Evolutionary conservation across 2,888 invertebrate genomes (phyloP), one percentile per base, ranked within the genome.

Genomic region (Anoncus sp.): DNA sequence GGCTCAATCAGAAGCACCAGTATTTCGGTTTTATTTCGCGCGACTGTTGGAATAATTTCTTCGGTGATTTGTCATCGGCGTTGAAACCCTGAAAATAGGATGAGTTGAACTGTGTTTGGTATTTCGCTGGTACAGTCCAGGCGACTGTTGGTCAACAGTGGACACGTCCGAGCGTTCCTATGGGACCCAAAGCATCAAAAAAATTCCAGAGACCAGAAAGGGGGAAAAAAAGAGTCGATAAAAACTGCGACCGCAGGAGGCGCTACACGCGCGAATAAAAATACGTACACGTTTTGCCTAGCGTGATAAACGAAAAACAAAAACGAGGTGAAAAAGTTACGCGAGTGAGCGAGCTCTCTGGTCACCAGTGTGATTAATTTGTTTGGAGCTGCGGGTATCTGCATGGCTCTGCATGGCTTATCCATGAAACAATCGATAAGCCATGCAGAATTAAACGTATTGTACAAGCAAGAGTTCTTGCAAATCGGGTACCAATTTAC

Each of bases 21-120:
- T 40, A 20, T 71, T 65, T 76, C 16, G 47, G 9, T 60, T 38
- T 60, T 76, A 53, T 62, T 40, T 59, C 24, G 53, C 24, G 60
- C 53, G 38, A 70, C 59, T 66, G 66, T 66, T 66, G 55, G 66
- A 60, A 66, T 71, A 62, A 72, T 72, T 66, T 72, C 47, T 67
- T 65, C 27, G 60, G 69, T 74, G 65, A 73, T 77, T 77, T 70
- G 70, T 77, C 77, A 77, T 74, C 73, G 69, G 77, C 27, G 35
- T 55, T 60, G 63, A 60, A 27, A 51, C 18, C n/a, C 12, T 47
- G 35, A 45, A 71, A 69, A 10, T 35, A 38, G 62, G 43, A 43
- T 57, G 43, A 65, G 49, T 31, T 57, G 75, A 69, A 27, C 16
- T 16, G n/a, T 45, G 60, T 55, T 51, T 35, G 63, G 45, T 63